Base-by-base conservation (phyloP, 2,888 invertebrate species). In the Sphaerophoria taeniata region DNA sequence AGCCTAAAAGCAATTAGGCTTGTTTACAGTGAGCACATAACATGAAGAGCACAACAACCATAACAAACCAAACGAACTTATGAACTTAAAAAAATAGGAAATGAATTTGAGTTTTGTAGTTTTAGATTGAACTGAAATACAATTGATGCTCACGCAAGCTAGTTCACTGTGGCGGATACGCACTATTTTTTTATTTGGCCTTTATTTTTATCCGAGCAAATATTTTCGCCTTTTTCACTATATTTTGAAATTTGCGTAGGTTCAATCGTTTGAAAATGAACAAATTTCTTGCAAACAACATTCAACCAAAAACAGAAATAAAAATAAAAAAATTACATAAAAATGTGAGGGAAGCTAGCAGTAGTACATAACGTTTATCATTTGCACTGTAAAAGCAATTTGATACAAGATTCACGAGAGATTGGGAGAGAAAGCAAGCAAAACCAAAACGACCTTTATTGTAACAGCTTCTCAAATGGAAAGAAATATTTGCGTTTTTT, bases 331-430 rank as follows among this genome's bases (percentile, higher is more conserved):
- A 16, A 34, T 14, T 24, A 51, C 51, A 9, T 67, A 9, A 36
- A 63, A 60, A 34, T 47, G 47, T 63, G 63, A 60, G 43, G 47
- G 34, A 43, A 34, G 12, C 49, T 24, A 24, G 24, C 51, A 53
- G 39, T 39, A 67, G 31, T 12, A 51, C 33, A 33, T 24, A 63
- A 47, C 53, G 53, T 53, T 53, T 31, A 53, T 51, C 51, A 67
- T 67, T 67, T 67, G 53, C 39, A 67, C 39, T 53, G 53, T 67
- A 67, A 67, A 31, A 53, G 39, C 51, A 53, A 67, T 67, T 67
- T 53, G 39, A 65, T 65, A 16, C 16, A 34, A 14, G 34, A 65
- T 65, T 49, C 36, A 65, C 49, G 49, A 49, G 61, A 14, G 31
- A 24, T 24, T 24, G 24, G 24, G 16, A 49, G 7, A 34, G 24